Base-by-base conservation (phyloP, 2,888 invertebrate species). In the Scaptomyza parva region DNA sequence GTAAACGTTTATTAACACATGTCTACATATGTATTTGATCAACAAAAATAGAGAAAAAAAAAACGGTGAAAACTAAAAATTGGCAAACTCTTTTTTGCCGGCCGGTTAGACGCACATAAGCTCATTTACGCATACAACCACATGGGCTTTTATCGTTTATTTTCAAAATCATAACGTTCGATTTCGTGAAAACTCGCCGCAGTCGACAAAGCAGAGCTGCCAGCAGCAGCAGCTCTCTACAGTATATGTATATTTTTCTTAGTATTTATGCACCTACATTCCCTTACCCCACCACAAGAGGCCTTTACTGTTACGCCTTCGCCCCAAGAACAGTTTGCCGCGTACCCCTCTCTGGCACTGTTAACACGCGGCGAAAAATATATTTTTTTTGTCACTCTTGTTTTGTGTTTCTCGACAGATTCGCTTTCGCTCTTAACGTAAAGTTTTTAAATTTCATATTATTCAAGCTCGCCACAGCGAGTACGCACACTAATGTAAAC, bases 141-240 rank as follows among this genome's bases (percentile, higher is more conserved):
- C 44, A 62, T 39, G 50, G 18, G 12, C 22, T 43, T 59, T 64
- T 65, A 50, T 72, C 61, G 52, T 67, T 58, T 44, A 60, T 57
- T 73, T 82, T 83, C 57, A 79, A 81, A 78, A 68, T 75, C 33
- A 47, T 82, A 82, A 82, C 82, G 86, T 79, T 70, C 83, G 66
- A 50, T 86, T 78, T 26, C 24, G 7, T n/a, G 7, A 30, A n/a
- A 52, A 61, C 50, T 78, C 75, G 74, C 43, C 57, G 50, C 48
- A 48, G 85, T 81, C 81, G 73, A 70, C 70, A 80, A 78, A 75
- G 68, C 76, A 78, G 75, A 70, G 53, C 57, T 48, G 41, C 20
- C 43, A 18, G 9, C 44, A 28, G 9, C 44, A 28, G n/a, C 41
- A 41, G 50, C 47, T 63, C 62, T 54, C 74, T 71, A 64, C 18